These are phyloP conservation scores for Thripadectes ignobilis DNA, from an alignment of 2,797 vertebrate species.

Conservation along the genomic window DNA sequence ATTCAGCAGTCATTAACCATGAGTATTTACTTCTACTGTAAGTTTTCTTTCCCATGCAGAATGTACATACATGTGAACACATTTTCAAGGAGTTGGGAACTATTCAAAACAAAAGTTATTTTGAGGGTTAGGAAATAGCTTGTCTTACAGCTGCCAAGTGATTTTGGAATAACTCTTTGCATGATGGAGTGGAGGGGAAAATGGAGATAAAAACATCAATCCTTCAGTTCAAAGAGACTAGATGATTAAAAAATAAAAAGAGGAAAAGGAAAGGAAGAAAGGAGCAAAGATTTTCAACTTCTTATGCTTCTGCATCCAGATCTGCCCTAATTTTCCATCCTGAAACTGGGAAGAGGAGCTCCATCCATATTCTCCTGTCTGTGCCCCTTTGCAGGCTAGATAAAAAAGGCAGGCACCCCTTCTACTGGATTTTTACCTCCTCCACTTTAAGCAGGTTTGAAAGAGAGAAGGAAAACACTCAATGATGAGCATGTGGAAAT, in stretches of 20 bases:
- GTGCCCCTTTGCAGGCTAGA: not conserved
- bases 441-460: not conserved
- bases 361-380: not conserved
- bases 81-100: conserved; percentile 77
- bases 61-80: conserved; percentile 50
- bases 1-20: not conserved
- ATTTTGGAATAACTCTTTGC: conserved; percentile 75
- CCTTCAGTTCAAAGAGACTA: conserved; percentile 56
- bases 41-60: conserved; percentile 65
- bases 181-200: conserved; percentile 61
- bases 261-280: not conserved
- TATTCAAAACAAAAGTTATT: conserved; percentile 79
- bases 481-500: not conserved
- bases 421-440: not conserved
- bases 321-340: conserved; percentile 3
- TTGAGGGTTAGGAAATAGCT: conserved; percentile 79
- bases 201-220: conserved; percentile 62
- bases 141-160: conserved; percentile 76
- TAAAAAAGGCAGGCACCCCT: not conserved
- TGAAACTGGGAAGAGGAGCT: not conserved
- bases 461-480: not conserved
- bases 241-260: not conserved
- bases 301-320: conserved; percentile 15
- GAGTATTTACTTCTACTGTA: not conserved
- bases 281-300: not conserved